Base-by-base conservation (phyloP, 2,797 vertebrate species). In the Jordanella pulchra region DNA sequence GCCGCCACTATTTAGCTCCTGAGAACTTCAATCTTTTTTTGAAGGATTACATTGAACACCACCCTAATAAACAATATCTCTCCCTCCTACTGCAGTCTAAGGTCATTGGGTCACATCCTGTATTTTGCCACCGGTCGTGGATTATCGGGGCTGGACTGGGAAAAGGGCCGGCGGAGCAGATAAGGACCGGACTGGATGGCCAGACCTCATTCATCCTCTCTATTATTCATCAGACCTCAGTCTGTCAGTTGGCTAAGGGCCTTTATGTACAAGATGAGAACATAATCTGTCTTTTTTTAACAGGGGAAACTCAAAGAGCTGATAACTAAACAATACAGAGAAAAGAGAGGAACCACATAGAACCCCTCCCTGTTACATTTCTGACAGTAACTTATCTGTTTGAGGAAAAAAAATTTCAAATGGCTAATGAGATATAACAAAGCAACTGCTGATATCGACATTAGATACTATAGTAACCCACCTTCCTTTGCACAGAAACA, bases 361-460 rank as follows among this genome's bases (percentile, higher is more conserved):
- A 93, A 92, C 93, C 93, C 91, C 93, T 93, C 90, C 93, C 91
- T 90, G 92, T 94, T 95, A 94, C 83, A 94, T 95, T 94, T 96
- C 95, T 92, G 84, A 56, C 50, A 73, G 63, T 76, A 84, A 86
- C 67, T 79, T 81, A 72, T 65, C 71, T 76, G 66, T 64, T 56
- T 18, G 45, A 77, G 30, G 72, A 86, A 68, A 83, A 84, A 85
- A 81, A 61, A 76, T 55, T 73, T 55, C 72, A 81, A 84, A 77
- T 64, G n/a, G 56, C 67, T 81, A 71, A 80, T 73, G 18, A 82
- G 69, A 58, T 66, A 18, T 35, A 86, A 79, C 67, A 68, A 85
- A 81, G 68, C 48, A 27, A 70, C 71, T 66, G 71, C 85, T 84
- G 71, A 86, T 78, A 74, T 65, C 75, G 79, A 75, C 73, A 78